Percentiles rank a stretch among this genome's conserved stretches.
phyloP scores from a whole-genome alignment of 2,113 vertebrate species.

The Stegostoma tigrinum region DNA sequence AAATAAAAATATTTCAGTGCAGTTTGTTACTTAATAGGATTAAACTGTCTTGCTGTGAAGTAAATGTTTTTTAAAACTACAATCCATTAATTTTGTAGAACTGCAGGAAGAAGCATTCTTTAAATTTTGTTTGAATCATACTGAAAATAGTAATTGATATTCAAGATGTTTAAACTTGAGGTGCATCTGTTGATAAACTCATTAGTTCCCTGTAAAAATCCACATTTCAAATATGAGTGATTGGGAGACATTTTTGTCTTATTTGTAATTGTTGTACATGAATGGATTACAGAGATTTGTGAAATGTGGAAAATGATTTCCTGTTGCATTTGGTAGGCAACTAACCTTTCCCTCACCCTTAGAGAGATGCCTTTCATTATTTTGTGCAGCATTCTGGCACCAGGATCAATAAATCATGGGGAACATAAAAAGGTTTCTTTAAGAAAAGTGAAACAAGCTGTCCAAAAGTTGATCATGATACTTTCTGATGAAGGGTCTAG shows the following conservation, averaged over 20 bases:
- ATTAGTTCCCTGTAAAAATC: background rate
- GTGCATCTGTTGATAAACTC: background rate
- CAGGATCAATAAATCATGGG: background rate
- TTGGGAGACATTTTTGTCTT: background rate
- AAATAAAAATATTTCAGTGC: background rate
- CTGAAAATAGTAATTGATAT: background rate
- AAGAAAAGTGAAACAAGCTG: background rate
- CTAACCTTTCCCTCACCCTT: background rate
- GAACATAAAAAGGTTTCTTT: background rate
- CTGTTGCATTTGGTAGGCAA: background rate
- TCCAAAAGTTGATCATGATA: background rate
- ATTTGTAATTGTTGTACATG: background rate
- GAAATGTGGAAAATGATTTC: background rate
- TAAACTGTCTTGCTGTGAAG: background rate
- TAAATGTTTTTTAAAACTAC: background rate
- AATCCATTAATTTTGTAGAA: background rate
- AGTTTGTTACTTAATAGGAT: background rate
- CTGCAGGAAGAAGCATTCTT: background rate
- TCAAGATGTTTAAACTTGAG: background rate
- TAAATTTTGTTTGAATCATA: background rate
- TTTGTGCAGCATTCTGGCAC: background rate
- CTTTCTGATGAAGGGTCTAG: too few species aligned
- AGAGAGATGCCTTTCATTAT: background rate
- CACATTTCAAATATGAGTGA: background rate
- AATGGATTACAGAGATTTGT: background rate